Evolutionary conservation across 2,797 vertebrate genomes (phyloP).

Genomic region (Myotis myotis): DNA sequence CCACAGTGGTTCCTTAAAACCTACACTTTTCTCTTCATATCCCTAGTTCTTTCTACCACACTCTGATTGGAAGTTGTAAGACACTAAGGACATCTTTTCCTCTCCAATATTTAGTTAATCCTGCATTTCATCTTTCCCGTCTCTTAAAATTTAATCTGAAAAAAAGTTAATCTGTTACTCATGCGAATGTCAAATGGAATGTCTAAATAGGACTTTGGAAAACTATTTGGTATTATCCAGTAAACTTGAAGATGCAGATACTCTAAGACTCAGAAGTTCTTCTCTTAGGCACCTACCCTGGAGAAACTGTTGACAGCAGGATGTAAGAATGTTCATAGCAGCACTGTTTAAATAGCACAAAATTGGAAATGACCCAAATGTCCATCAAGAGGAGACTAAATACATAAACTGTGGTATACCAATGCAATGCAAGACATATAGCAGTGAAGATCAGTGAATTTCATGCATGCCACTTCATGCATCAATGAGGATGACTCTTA

Average conservation of each 20-base stretch:
- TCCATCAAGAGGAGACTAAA: neutral
- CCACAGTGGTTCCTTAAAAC: neutral
- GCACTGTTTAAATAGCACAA: neutral
- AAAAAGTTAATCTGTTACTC: neutral
- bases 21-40: neutral
- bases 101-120: neutral
- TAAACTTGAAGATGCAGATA: neutral
- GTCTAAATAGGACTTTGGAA: neutral
- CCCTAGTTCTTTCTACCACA: neutral
- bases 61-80: neutral
- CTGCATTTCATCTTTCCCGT: neutral
- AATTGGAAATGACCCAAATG: slow-evolving; percentile 23
- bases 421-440: neutral
- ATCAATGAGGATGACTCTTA: neutral
- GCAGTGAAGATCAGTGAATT: neutral
- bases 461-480: neutral
- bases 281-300: neutral
- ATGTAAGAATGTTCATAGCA: neutral
- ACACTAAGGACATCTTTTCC: neutral
- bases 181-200: neutral
- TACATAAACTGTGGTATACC: neutral
- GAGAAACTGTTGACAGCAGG: neutral
- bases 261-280: neutral
- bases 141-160: neutral
- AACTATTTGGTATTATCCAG: neutral